Base-by-base conservation (phyloP, 2,113 vertebrate species). In the Sebastes schlegelii region DNA sequence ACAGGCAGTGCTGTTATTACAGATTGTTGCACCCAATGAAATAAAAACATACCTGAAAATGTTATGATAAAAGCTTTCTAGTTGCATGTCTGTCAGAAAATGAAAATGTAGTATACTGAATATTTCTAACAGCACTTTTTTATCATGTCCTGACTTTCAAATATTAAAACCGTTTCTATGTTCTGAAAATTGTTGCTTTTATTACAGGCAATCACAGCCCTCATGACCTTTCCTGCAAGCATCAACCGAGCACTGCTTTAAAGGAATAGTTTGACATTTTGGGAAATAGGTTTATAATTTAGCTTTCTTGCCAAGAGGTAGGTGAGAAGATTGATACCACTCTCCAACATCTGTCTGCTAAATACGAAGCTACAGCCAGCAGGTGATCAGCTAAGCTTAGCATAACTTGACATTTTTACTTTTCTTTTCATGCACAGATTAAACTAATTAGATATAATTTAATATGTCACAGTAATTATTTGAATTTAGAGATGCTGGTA, bases 381-480 rank as follows among this genome's bases (percentile, higher is more conserved):
- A 65, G 68, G 34, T 55, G 19, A 21, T 21, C 17, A 21, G 10
- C 26, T 26, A n/a, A 51, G 17, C 34, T 72, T 46, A 21, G 6
- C 42, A 46, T 46, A n/a, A 63, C 61, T 16, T 16, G 58, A 43
- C 34, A 62, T 63, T 19, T 63, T 17, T 19, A 63, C 34, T 17
- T 63, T 63, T 16, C 60, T 62, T 6, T 63, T 62, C 16, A 34
- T 16, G 34, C 34, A 66, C n/a, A 23, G 17, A 10, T 43, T 19
- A 21, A 65, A 67, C 12, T 21, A 40, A 26, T 40, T 17, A 40
- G 14, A 16, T 9, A 8, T 8, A 16, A 42, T 62, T 3, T 14
- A 48, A 46, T 4, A 43, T 64, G 8, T 64, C 43, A 66, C n/a
- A 66, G 64, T 66, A 23, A 48, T 66, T 66, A 48, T 48, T 66